A percentile compares a stretch with the other conserved stretches of the same genome.
These are phyloP conservation scores for Parasteatoda tepidariorum DNA, from an alignment of 1,140 invertebrate species.

Conservation along the genomic window DNA sequence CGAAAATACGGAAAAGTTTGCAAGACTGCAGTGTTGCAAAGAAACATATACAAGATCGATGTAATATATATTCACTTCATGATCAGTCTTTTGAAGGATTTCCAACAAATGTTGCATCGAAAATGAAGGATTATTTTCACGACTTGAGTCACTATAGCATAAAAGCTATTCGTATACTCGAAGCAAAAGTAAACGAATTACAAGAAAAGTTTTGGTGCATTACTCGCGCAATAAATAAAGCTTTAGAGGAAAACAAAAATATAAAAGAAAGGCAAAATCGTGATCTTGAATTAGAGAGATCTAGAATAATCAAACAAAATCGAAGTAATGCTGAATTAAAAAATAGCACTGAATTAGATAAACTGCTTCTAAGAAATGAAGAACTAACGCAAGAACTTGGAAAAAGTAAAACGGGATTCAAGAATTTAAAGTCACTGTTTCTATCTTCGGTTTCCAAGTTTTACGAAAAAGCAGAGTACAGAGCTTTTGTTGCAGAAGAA, in stretches of 20 bases:
- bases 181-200: not conserved
- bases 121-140: not conserved
- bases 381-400: not conserved
- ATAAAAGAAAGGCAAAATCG: too few relatives aligned
- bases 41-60: not conserved
- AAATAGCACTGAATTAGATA: not conserved
- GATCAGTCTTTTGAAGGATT: not conserved
- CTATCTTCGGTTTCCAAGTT: not conserved
- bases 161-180: not conserved
- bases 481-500: slow-evolving; percentile 3
- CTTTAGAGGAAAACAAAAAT: not conserved
- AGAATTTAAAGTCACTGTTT: not conserved
- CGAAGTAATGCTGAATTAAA: too few relatives aligned
- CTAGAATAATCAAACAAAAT: too few relatives aligned
- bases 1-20: not conserved
- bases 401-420: not conserved
- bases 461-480: not conserved
- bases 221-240: not conserved
- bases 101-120: not conserved
- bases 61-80: not conserved
- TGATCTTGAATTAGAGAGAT: too few relatives aligned
- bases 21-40: not conserved
- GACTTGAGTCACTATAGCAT: not conserved
- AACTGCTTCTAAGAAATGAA: not conserved
- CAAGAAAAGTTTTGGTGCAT: not conserved